Base-by-base conservation (phyloP, 2,888 invertebrate genomes). In the Pollenia labialis region DNA sequence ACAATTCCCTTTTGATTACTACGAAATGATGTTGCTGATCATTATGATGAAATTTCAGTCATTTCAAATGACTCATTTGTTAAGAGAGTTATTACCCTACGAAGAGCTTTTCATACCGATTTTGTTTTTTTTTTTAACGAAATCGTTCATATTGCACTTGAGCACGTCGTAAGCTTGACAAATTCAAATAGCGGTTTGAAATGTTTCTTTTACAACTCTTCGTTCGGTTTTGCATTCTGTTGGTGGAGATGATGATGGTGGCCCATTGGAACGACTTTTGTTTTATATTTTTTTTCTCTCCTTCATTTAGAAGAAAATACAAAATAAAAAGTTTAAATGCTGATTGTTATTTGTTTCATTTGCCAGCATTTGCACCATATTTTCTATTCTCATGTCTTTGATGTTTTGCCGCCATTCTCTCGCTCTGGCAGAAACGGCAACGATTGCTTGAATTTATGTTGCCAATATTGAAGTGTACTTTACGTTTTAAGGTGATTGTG, bases 161-260 rank as follows among this genome's bases (percentile, higher is more conserved):
- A 87, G 87, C 87, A 87, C 88, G 85, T 87, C 68, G 80, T 74
- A 84, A 87, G 87, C 88, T 81, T 88, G 84, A 84, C 88, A 83
- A 88, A 88, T 88, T 87, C 84, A 85, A 86, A 85, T 85, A 85
- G 85, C 87, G 87, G 88, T 86, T 74, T 86, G 72, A 71, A 76
- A 48, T 68, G 18, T 74, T 74, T 82, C 60, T 62, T 71, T 50
- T 66, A 11, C 54, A 6, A 9, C 44, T 42, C 48, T 69, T 44
- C 12, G 71, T 69, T 18, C n/a, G 16, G 72, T 72, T 68, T 52
- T 50, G 42, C 74, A 64, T 46, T 48, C 44, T 48, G 48, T 3
- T 54, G 66, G 14, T 68, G 74, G 9, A 32, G 18, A 4, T 82
- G 62, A 60, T 75, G 66, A 75, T 87, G 86, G 76, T 81, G 86